A percentile compares a stretch with the other conserved stretches of the same genome.
These are phyloP conservation scores for Acholoe squamosa DNA, from an alignment of 2,888 invertebrate species.

Conservation along the genomic window DNA sequence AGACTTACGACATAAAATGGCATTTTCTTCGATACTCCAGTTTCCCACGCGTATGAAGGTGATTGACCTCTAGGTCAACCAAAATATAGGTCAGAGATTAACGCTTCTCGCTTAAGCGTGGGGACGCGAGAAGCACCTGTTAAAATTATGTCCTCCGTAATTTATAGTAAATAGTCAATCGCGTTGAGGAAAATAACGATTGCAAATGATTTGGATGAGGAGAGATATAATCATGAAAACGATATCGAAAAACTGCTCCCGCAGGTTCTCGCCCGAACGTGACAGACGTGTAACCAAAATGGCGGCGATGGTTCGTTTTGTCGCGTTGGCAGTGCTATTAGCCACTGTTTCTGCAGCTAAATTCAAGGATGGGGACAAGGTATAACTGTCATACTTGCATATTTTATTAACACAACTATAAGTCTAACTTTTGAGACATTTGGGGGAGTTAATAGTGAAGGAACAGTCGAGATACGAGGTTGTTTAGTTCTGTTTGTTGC, in stretches of 20 bases:
- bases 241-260: background rate
- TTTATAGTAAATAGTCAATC: background rate
- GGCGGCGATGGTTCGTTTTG: conserved; percentile 75
- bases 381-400: conserved; percentile 65
- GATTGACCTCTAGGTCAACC: conserved; percentile 35
- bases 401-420: background rate
- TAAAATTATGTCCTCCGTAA: background rate
- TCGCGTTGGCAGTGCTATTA: conserved; percentile 77
- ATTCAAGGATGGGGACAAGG: conserved; percentile 79
- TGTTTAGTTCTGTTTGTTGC: conserved; percentile 20
- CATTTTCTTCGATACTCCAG: background rate
- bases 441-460: background rate
- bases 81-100: conserved; percentile 57
- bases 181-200: background rate
- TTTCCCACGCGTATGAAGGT: conserved; percentile 49
- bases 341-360: conserved; percentile 70
- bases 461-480: background rate
- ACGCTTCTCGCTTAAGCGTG: conserved; percentile 9
- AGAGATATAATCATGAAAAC: background rate
- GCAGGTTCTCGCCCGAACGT: conserved; percentile 8
- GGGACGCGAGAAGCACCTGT: background rate
- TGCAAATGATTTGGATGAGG: too few relatives aligned
- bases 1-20: background rate
- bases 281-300: conserved; percentile 70
- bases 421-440: background rate